A percentile compares a stretch with the other conserved stretches of the same genome.
These are phyloP conservation scores for Paralvinella palmiformis DNA, from an alignment of 1,140 invertebrate species.

Conservation along the genomic window DNA sequence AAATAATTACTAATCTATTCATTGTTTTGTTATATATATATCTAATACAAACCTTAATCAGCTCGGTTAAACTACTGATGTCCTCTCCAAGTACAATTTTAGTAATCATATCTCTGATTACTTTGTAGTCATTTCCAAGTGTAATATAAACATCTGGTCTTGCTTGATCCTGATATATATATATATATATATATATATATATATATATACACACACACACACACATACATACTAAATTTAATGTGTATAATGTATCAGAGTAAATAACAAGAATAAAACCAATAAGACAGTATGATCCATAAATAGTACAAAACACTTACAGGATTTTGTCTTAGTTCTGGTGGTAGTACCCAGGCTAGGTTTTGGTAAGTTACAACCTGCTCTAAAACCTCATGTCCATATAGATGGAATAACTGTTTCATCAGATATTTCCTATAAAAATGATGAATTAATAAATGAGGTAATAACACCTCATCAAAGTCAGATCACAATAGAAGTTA, in stretches of 20 bases:
- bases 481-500: no score
- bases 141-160: conserved; percentile 13
- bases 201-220: no score
- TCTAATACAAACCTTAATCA: background rate
- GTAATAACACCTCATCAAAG: no score
- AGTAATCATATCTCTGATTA: conserved; percentile 6
- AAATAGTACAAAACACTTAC: no score
- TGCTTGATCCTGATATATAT: conserved; percentile 2
- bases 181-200: conserved; percentile 5
- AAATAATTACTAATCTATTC: no score
- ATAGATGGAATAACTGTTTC: conserved; percentile 20
- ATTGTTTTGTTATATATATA: no score
- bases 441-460: no score
- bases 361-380: background rate
- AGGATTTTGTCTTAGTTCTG: conserved; percentile 4
- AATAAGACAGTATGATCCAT: no score
- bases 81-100: conserved; percentile 4
- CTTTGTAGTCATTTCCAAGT: conserved; percentile 10
- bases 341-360: conserved; percentile 9
- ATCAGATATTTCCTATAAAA: conserved; percentile 3
- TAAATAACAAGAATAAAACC: no score
- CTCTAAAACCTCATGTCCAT: conserved; percentile 28
- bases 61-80: background rate
- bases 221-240: no score
- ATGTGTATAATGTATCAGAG: no score